Conservation (phyloP, 2,113 vertebrate genomes). For the Nannobrachium achirus region DNA sequence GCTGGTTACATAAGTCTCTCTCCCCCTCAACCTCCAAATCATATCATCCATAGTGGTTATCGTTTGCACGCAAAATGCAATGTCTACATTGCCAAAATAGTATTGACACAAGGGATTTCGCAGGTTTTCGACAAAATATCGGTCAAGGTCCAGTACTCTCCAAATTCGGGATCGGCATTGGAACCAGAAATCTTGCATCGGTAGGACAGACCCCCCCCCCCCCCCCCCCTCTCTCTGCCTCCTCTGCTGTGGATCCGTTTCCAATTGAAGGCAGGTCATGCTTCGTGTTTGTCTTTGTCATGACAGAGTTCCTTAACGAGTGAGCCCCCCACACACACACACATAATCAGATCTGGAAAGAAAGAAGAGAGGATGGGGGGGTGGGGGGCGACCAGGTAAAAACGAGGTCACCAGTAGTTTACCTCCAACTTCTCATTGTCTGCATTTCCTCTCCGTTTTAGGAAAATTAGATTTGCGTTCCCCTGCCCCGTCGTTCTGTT, state of each 20-base stretch:
- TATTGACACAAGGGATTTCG: too few relatives aligned
- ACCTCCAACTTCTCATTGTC: constrained; percentile 71
- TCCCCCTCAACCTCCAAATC: too few relatives aligned
- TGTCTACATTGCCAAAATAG: too few relatives aligned
- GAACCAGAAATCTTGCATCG: too few relatives aligned
- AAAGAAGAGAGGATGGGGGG: constrained; percentile 30
- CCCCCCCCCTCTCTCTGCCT: constrained; percentile 42
- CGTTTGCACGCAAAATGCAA: too few relatives aligned
- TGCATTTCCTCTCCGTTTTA: constrained; percentile 64
- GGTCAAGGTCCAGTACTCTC: too few relatives aligned
- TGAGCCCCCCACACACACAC: constrained; percentile 51
- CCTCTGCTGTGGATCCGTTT: constrained; percentile 77
- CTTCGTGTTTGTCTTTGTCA: constrained; percentile 81
- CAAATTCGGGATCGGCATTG: too few relatives aligned
- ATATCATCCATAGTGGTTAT: too few relatives aligned
- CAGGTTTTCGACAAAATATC: too few relatives aligned
- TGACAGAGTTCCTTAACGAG: constrained; percentile 75
- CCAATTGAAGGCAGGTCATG: constrained; percentile 82
- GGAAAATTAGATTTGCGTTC: constrained; percentile 71
- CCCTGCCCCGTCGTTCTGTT: background rate
- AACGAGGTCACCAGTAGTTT: constrained; percentile 79
- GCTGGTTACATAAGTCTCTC: too few relatives aligned
- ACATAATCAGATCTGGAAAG: constrained; percentile 78
- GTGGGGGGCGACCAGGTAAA: constrained; percentile 70
- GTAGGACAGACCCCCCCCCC: background rate